A percentile compares a stretch with the other conserved stretches of the same genome.
These are phyloP conservation scores for Paratilapia polleni DNA, from an alignment of 2,113 vertebrate genomes.

Conservation along the genomic window DNA sequence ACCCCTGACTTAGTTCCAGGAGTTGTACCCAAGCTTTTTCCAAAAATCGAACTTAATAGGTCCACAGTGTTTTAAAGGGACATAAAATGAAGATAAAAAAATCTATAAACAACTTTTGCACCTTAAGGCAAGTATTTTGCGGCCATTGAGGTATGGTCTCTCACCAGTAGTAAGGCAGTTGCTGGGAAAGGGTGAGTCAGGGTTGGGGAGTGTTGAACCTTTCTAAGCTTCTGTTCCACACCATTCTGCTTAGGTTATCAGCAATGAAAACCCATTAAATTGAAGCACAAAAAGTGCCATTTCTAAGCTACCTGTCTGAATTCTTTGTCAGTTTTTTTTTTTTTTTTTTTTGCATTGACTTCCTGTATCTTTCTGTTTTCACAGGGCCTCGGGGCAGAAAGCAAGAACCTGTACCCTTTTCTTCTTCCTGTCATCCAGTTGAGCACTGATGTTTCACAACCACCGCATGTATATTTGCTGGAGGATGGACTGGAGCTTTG, in stretches of 20 bases:
- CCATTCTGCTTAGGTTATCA: background rate
- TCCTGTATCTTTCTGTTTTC: slow-evolving; percentile 37
- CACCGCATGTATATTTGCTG: slow-evolving; percentile 97
- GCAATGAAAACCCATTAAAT: background rate
- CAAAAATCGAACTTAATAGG: slow-evolving; percentile 11
- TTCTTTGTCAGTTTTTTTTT: slow-evolving; percentile 39
- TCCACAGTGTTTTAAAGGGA: background rate
- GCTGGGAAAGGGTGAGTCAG: background rate
- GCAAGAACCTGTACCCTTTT: slow-evolving; percentile 96
- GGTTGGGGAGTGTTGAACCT: background rate
- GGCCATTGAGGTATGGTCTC: background rate
- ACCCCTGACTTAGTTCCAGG: slow-evolving; percentile 1
- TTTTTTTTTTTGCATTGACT: slow-evolving; percentile 9
- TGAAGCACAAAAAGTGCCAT: background rate
- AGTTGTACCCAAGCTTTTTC: background rate
- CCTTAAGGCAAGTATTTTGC: background rate
- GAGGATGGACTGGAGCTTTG: slow-evolving; percentile 98
- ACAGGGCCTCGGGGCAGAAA: slow-evolving; percentile 94
- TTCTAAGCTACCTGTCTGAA: background rate
- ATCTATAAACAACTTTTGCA: background rate
- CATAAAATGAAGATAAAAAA: slow-evolving; percentile 4
- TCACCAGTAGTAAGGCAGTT: background rate
- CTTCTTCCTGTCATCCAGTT: slow-evolving; percentile 97
- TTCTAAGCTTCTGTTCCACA: background rate
- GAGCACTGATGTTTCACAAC: slow-evolving; percentile 96